Conservation (phyloP, 53 echinoderm and acorn worm species). For the Henricia sp. region DNA sequence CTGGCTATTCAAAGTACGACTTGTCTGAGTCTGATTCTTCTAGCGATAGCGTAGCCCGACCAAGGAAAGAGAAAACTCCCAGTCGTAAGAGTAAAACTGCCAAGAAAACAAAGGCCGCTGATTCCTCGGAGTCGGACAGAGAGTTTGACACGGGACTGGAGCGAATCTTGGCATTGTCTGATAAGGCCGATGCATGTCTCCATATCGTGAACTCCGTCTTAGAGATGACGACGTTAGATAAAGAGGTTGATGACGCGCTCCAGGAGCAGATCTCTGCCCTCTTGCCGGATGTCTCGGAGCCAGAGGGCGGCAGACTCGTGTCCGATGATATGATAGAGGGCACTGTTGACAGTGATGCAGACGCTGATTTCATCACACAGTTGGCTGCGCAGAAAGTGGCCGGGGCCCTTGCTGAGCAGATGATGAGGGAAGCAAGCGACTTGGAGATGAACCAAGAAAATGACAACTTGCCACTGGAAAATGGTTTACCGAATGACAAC, state of each 20-base stretch:
- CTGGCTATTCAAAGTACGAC: background rate
- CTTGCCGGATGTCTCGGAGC: slow-evolving; percentile 3
- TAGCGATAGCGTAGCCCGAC: background rate
- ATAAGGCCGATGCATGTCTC: slow-evolving; percentile 62
- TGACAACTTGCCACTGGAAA: slow-evolving; percentile 15
- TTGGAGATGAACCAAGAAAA: background rate
- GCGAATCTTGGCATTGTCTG: slow-evolving; percentile 49
- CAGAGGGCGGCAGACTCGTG: background rate
- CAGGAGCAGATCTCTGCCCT: slow-evolving; percentile 54
- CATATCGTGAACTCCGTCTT: slow-evolving; percentile 64
- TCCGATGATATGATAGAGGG: background rate
- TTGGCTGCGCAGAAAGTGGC: slow-evolving; percentile 38
- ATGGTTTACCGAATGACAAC: background rate
- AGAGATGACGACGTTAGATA: slow-evolving; percentile 50
- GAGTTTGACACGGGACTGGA: slow-evolving; percentile 49
- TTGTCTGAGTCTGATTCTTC: slow-evolving; percentile 34
- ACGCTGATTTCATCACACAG: slow-evolving; percentile 38
- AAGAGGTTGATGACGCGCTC: slow-evolving; percentile 33
- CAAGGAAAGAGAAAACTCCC: slow-evolving; percentile 10
- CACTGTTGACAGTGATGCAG: slow-evolving; percentile 19
- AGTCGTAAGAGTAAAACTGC: slow-evolving; percentile 10
- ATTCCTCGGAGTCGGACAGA: slow-evolving; percentile 7
- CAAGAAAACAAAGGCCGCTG: background rate
- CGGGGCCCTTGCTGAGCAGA: slow-evolving; percentile 27
- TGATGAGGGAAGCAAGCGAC: slow-evolving; percentile 34